phyloP scores from a whole-genome alignment of 1,140 invertebrate species.

The Drosophila subpulchrella region DNA sequence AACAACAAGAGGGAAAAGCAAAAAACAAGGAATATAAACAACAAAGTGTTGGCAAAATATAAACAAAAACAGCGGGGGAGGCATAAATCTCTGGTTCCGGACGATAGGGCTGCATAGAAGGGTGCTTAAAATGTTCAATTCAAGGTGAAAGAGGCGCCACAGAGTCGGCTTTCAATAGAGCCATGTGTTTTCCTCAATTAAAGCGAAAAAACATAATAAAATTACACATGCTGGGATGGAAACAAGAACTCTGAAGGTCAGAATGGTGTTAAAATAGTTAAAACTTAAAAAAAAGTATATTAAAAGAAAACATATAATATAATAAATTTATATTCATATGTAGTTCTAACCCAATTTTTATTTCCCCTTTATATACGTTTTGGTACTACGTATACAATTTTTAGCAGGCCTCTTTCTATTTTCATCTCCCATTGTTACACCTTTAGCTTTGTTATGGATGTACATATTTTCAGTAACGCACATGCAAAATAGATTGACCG shows the following conservation, averaged over 20 bases:
- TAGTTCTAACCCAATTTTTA: background rate
- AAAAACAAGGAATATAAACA: slow-evolving; percentile 21
- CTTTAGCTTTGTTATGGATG: background rate
- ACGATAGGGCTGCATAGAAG: background rate
- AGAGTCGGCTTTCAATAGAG: slow-evolving; percentile 6
- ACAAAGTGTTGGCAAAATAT: slow-evolving; percentile 20
- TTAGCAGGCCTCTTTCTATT: background rate
- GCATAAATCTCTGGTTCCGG: slow-evolving; percentile 17
- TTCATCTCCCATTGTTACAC: background rate
- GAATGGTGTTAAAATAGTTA: background rate
- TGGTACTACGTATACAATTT: too few relatives aligned
- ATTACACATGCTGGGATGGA: slow-evolving; percentile 26
- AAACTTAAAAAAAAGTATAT: background rate
- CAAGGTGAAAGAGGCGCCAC: slow-evolving; percentile 43
- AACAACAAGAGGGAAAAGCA: background rate
- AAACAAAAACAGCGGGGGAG: slow-evolving; percentile 33
- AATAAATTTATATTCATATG: background rate
- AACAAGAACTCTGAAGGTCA: slow-evolving; percentile 19
- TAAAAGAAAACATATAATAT: background rate
- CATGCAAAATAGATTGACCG: slow-evolving; percentile 61
- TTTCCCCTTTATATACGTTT: background rate
- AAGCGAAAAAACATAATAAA: slow-evolving; percentile 17
- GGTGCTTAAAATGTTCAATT: slow-evolving; percentile 17
- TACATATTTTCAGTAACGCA: slow-evolving; percentile 38
- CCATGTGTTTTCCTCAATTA: slow-evolving; percentile 13